Conservation (phyloP, 2,888 invertebrate genomes). For the Drosophila buzzatii region DNA sequence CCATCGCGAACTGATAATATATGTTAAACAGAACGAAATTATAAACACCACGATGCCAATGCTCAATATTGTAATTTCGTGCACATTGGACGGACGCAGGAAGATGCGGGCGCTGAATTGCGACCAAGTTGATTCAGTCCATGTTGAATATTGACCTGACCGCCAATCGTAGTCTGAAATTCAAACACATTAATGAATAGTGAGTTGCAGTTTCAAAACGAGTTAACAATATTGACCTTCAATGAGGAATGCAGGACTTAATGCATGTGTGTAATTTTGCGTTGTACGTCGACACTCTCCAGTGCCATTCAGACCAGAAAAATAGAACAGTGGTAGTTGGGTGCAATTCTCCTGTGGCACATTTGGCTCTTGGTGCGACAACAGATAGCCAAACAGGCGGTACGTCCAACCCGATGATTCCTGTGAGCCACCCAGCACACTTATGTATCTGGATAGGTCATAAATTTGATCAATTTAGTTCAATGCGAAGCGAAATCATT, state of each 20-base stretch:
- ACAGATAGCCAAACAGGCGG: slow-evolving; percentile 83
- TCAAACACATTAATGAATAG: not conserved
- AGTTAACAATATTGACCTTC: slow-evolving; percentile 86
- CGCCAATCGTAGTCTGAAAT: slow-evolving; percentile 90
- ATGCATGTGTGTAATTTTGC: slow-evolving; percentile 90
- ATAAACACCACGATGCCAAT: slow-evolving; percentile 83
- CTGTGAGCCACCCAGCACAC: slow-evolving; percentile 82
- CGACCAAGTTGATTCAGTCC: slow-evolving; percentile 95
- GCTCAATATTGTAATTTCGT: slow-evolving; percentile 83
- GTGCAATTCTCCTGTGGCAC: slow-evolving; percentile 85
- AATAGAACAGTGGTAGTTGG: slow-evolving; percentile 87
- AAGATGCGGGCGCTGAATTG: slow-evolving; percentile 91
- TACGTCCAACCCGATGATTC: slow-evolving; percentile 84
- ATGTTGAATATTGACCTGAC: slow-evolving; percentile 92
- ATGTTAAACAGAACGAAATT: slow-evolving; percentile 84
- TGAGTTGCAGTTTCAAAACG: not conserved
- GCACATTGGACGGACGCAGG: slow-evolving; percentile 87
- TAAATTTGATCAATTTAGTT: not conserved
- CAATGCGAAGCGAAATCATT: not conserved
- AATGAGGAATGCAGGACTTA: slow-evolving; percentile 93
- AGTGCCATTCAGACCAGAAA: slow-evolving; percentile 88
- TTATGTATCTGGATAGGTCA: slow-evolving; percentile 80
- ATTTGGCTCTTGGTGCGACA: slow-evolving; percentile 70
- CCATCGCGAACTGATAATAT: slow-evolving; percentile 83
- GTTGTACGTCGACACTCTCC: slow-evolving; percentile 91